Evolutionary conservation across 2,888 invertebrate genomes (phyloP).

Genomic region (Meteorus cinctellus): DNA sequence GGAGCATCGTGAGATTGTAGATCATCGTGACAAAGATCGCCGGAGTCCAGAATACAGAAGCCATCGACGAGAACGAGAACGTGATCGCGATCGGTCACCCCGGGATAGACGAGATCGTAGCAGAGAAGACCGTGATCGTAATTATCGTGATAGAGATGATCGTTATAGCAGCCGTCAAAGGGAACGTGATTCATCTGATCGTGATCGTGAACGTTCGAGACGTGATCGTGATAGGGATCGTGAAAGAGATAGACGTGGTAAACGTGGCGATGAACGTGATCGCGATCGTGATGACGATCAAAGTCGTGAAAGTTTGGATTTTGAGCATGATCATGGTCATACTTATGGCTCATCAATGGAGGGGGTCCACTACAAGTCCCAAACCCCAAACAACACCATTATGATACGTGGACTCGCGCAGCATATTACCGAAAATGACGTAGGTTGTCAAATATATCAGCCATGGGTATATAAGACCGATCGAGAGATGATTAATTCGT

Average conservation of each 20-base stretch:
- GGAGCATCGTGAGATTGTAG: constrained; percentile 60
- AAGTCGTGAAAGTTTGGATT: constrained; percentile 68
- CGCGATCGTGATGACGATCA: constrained; percentile 69
- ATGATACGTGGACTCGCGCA: constrained; percentile 84
- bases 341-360: constrained; percentile 69
- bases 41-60: constrained; percentile 69
- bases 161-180: constrained; percentile 60
- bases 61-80: constrained; percentile 55
- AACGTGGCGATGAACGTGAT: constrained; percentile 58
- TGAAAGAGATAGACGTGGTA: constrained; percentile 61
- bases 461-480: constrained; percentile 53
- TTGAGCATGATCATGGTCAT: constrained; percentile 68
- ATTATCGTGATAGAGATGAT: constrained; percentile 66
- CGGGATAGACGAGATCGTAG: constrained; percentile 50
- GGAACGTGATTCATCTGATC: constrained; percentile 49
- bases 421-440: constrained; percentile 85
- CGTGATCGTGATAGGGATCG: constrained; percentile 68
- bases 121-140: constrained; percentile 53
- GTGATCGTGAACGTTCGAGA: constrained; percentile 65
- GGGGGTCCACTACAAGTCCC: constrained; percentile 75
- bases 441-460: constrained; percentile 72
- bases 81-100: constrained; percentile 46
- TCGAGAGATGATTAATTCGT: constrained; percentile 52
- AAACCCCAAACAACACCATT: constrained; percentile 81
- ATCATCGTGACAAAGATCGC: constrained; percentile 63